Evolutionary conservation across 2,888 invertebrate species (phyloP).

Genomic region (Apamea anceps): DNA sequence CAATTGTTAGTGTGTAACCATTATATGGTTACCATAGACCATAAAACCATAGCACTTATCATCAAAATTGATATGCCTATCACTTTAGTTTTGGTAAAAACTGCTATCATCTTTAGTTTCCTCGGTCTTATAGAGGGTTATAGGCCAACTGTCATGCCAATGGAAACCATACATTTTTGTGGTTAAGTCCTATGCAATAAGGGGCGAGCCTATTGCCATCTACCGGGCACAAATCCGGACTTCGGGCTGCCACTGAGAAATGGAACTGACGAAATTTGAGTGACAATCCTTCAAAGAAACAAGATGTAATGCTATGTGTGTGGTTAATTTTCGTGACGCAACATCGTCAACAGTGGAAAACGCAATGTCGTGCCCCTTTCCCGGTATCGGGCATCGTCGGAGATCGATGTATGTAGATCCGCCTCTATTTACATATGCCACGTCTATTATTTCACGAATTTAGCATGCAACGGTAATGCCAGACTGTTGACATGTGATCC

Average conservation of each 20-base stretch:
- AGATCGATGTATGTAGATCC: constrained; percentile 88
- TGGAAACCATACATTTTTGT: background rate
- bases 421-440: constrained; percentile 84
- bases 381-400: constrained; percentile 79
- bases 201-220: background rate
- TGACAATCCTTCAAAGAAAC: background rate
- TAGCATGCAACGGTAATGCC: constrained; percentile 75
- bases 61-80: background rate
- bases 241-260: too few species aligned
- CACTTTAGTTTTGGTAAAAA: background rate
- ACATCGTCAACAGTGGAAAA: constrained; percentile 74
- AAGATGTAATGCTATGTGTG: background rate
- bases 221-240: background rate
- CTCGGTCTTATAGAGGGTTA: background rate
- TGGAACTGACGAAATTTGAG: too few species aligned
- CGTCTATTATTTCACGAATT: constrained; percentile 86
- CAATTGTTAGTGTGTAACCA: background rate
- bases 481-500: constrained; percentile 60
- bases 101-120: background rate
- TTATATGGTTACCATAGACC: too few species aligned
- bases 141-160: background rate
- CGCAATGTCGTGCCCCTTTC: constrained; percentile 76
- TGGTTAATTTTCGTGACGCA: background rate
- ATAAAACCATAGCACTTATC: background rate
- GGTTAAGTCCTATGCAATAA: too few species aligned